Conservation (phyloP, 1,140 invertebrate species). For the Aradophagus sp. region DNA sequence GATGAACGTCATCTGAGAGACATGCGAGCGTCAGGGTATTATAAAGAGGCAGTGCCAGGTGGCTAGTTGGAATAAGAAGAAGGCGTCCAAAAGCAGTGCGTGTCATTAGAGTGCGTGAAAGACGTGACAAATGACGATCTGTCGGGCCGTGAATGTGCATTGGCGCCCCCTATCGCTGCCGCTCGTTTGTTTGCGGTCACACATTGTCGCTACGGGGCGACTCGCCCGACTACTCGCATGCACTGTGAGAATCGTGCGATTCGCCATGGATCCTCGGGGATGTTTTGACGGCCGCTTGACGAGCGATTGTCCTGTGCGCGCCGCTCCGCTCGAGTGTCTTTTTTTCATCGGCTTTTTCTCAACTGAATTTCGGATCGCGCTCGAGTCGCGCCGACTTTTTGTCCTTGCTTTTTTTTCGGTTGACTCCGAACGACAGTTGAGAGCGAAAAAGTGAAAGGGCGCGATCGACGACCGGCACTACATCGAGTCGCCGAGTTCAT, state of each 20-base stretch:
- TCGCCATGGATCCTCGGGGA: constrained; percentile 72
- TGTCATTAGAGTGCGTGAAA: constrained; percentile 74
- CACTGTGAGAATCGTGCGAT: constrained; percentile 67
- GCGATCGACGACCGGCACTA: constrained; percentile 14
- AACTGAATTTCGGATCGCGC: constrained; percentile 37
- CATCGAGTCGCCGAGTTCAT: constrained; percentile 42
- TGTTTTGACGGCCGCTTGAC: constrained; percentile 74
- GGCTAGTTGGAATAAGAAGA: constrained; percentile 65
- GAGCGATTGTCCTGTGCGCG: constrained; percentile 70
- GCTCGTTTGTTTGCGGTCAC: constrained; percentile 75
- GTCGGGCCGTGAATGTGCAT: constrained; percentile 70
- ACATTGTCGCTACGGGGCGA: constrained; percentile 66
- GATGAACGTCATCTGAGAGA: constrained; percentile 50
- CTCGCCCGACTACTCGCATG: constrained; percentile 45
- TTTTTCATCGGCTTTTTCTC: constrained; percentile 41
- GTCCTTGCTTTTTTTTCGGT: constrained; percentile 21
- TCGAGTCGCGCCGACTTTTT: constrained; percentile 27
- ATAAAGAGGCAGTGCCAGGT: constrained; percentile 62
- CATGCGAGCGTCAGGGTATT: constrained; percentile 48
- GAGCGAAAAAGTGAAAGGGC: constrained; percentile 16
- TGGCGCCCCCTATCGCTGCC: constrained; percentile 73
- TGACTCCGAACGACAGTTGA: constrained; percentile 47
- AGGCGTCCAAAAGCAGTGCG: constrained; percentile 74
- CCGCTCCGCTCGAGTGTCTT: constrained; percentile 59
- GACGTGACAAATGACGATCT: constrained; percentile 75